Percentiles rank a stretch among this genome's conserved stretches.
phyloP scores from a whole-genome alignment of 2,113 vertebrate species.

The human (Homo sapiens) region DNA sequence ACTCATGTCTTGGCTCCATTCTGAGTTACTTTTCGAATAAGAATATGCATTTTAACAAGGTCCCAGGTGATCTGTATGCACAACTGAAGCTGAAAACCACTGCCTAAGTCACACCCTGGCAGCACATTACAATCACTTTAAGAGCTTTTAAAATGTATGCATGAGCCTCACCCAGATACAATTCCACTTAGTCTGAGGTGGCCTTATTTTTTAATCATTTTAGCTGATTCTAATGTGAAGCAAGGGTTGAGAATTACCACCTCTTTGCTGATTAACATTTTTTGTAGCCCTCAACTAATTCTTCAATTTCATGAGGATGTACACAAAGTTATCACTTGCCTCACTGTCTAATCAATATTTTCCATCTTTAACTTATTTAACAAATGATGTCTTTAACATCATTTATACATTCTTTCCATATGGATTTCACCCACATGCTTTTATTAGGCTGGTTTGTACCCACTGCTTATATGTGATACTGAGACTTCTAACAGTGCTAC shows the following conservation, averaged over 20 bases:
- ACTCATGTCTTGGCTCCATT: background rate
- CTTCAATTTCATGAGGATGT: background rate
- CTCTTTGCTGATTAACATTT: background rate
- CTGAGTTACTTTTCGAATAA: background rate
- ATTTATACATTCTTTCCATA: background rate
- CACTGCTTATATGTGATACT: background rate
- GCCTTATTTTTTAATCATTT: background rate
- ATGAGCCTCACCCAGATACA: background rate
- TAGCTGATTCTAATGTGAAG: background rate
- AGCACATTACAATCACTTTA: background rate
- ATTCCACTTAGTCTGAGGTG: background rate
- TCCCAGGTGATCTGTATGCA: background rate
- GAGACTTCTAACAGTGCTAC: background rate
- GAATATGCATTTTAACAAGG: background rate
- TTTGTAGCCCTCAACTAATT: background rate
- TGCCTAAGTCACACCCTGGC: background rate
- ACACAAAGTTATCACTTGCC: background rate
- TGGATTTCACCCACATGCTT: background rate
- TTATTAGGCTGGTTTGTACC: background rate
- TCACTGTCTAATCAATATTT: background rate
- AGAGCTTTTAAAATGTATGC: background rate
- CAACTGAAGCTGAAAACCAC: background rate
- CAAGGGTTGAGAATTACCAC: background rate
- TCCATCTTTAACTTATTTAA: background rate
- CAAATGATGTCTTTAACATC: background rate